These are phyloP conservation scores for Platyscapa corneri DNA, from an alignment of 1,140 invertebrate species.

Conservation along the genomic window DNA sequence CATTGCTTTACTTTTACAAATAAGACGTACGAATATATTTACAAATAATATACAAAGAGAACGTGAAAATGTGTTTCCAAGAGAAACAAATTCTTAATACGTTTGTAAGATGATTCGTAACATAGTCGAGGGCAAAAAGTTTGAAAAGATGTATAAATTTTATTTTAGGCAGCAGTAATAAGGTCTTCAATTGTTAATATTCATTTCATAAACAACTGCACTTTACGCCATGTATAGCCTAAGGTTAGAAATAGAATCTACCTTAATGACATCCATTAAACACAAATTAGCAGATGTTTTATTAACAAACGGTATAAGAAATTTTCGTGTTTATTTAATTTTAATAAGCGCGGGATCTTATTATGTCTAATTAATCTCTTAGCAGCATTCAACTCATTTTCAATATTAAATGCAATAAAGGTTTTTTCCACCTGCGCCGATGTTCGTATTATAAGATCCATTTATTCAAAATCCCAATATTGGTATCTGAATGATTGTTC, in stretches of 20 bases:
- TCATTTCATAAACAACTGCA: not conserved
- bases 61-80: not conserved
- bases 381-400: not conserved
- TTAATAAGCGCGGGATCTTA: conserved; percentile 16
- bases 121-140: not conserved
- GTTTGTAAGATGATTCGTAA: not conserved
- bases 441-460: not conserved
- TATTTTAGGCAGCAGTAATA: not conserved
- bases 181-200: not conserved
- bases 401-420: not conserved
- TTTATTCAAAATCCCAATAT: conserved; percentile 21
- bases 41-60: too few species aligned
- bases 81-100: not conserved
- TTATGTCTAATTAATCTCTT: conserved; percentile 13
- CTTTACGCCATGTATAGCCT: not conserved
- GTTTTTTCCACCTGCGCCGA: not conserved
- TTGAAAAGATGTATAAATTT: not conserved
- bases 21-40: not conserved
- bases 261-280: not conserved
- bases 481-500: not conserved
- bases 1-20: not conserved
- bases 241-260: not conserved
- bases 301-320: not conserved
- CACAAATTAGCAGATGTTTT: not conserved
- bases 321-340: not conserved